phyloP scores from a whole-genome alignment of 1,140 invertebrate genomes.

The Thrips palmi region DNA sequence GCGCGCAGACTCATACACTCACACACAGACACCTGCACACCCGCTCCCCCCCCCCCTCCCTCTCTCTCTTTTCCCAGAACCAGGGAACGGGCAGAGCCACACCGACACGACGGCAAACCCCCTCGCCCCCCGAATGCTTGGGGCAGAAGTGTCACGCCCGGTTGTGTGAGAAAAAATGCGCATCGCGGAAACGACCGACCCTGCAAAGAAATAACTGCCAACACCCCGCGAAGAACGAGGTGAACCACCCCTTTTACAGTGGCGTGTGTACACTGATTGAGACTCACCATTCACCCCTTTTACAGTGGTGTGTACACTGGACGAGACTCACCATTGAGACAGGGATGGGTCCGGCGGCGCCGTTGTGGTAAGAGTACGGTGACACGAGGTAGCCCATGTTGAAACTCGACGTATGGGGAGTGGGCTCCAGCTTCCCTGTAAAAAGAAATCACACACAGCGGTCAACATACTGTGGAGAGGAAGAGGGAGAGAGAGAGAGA shows the following conservation, averaged over 20 bases:
- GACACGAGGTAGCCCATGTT: slow-evolving; percentile 81
- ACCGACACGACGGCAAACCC: no score
- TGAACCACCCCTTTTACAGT: not conserved
- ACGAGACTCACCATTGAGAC: slow-evolving; percentile 69
- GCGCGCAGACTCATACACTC: no score
- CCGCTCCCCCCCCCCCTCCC: no score
- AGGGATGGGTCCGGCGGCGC: slow-evolving; percentile 57
- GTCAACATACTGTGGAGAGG: slow-evolving; percentile 7
- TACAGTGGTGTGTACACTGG: not conserved
- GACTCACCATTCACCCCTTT: slow-evolving; percentile 6
- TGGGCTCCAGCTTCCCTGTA: slow-evolving; percentile 72
- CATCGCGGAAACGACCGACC: slow-evolving; percentile 5
- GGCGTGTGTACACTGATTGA: slow-evolving; percentile 7
- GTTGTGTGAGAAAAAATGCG: slow-evolving; percentile 10
- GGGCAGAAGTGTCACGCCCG: no score
- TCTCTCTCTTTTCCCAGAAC: no score
- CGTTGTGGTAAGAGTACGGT: slow-evolving; percentile 74
- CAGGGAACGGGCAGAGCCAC: no score
- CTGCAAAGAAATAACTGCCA: not conserved
- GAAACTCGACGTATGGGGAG: slow-evolving; percentile 60
- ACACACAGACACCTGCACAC: no score
- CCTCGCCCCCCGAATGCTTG: no score
- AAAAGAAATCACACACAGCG: slow-evolving; percentile 16
- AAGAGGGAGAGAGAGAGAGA: slow-evolving; percentile 11
- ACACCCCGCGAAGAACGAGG: no score